Evolutionary conservation across 2,888 invertebrate genomes (phyloP), one percentile per base, ranked within the genome.

Genomic region (Ditula angustiorana): DNA sequence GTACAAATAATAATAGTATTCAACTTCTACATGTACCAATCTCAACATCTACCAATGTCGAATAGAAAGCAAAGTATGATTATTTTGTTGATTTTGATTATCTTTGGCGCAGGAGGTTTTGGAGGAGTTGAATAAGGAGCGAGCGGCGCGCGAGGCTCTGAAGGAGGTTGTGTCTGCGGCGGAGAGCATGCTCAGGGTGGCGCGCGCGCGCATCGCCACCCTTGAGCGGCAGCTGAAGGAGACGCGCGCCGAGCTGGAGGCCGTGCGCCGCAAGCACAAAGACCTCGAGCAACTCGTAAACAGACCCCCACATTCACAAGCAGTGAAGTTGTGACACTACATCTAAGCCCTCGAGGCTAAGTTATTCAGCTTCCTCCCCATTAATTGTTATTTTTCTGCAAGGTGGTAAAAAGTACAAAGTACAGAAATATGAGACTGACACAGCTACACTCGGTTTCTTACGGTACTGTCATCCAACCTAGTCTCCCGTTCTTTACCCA

Each of bases 201-300:
- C 92, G 37, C 86, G 92, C 21, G 79, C 85, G 3, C 85, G 90
- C 63, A 88, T 91, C 66, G 70, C 83, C 1, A 81, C 82, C 0
- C 79, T 92, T 7, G 92, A 92, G 74, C 78, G 85, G 35, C 86
- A 88, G 73, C 77, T 90, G 1, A 92, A 89, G 70, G 87, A 90
- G 2, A 71, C 77, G n/a, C 80, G 81, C 47, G 69, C 76, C 1
- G 88, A 90, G 24, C 76, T 89, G 21, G 90, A 91, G 2, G 66
- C 74, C 2, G 67, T 83, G 26, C 81, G 78, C 52, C 85, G 83
- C 73, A 92, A 90, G 74, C 85, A 88, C 65, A 90, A 86, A 72
- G 92, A 92, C 67, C 80, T 88, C 71, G 91, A 92, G 74, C 87
- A 86, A 80, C 83, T 89, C 74, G 92, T 92, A 85, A 88, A 81